Evolutionary conservation across 2,797 vertebrate species (phyloP).

Genomic region (Sparus aurata): DNA sequence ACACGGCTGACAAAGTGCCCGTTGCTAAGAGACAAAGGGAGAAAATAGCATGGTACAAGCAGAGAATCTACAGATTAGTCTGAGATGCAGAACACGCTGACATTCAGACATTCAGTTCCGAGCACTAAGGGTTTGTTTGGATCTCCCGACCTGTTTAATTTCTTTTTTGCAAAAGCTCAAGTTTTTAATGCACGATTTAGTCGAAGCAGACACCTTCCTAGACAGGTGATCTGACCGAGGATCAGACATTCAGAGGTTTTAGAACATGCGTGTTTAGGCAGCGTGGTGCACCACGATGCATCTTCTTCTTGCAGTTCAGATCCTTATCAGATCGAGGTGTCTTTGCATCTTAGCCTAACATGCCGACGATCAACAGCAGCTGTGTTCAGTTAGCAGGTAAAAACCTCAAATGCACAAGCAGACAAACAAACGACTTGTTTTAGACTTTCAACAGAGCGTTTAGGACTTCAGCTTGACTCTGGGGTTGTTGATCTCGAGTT

Average conservation of each 20-base stretch:
- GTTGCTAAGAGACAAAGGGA: conserved; percentile 79
- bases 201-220: background rate
- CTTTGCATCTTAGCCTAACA: too few relatives aligned
- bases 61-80: conserved; percentile 49
- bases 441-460: too few relatives aligned
- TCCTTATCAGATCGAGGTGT: background rate
- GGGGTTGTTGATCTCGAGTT: background rate
- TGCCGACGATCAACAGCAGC: background rate
- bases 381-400: background rate
- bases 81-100: conserved; percentile 38
- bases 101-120: conserved; percentile 24
- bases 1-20: conserved; percentile 54
- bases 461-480: background rate
- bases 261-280: background rate
- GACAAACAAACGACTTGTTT: background rate
- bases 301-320: background rate
- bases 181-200: background rate
- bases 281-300: background rate
- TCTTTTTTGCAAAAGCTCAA: background rate
- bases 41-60: conserved; percentile 54
- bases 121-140: background rate
- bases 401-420: too few relatives aligned
- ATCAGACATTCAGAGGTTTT: too few relatives aligned
- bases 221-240: background rate
- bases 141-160: background rate